Percentiles rank a stretch among this genome's conserved stretches.
phyloP scores from a whole-genome alignment of 2,888 invertebrate species.

The Eueremaeus valkanovi region DNA sequence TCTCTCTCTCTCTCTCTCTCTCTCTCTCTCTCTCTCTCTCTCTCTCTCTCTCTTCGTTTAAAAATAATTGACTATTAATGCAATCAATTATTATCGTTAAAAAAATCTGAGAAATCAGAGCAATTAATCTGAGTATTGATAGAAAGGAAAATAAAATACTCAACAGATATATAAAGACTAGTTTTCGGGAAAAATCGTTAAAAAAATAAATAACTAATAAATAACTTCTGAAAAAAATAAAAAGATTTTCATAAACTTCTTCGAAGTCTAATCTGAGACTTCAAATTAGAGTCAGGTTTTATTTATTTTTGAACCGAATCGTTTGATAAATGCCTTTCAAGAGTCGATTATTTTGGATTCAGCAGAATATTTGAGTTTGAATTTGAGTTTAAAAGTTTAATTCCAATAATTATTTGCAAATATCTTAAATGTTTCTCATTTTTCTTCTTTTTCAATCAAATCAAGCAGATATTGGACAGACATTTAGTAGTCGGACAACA shows the following conservation, averaged over 20 bases:
- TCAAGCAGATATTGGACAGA: slow-evolving; percentile 76
- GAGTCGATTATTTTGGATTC: neutral
- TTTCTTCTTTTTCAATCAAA: neutral
- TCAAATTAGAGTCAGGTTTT: neutral
- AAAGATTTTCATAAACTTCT: neutral
- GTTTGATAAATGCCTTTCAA: neutral
- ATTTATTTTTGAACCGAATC: neutral
- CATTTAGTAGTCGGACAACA: slow-evolving; percentile 78
- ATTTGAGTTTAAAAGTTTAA: neutral
- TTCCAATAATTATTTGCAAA: neutral
- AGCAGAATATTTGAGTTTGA: neutral
- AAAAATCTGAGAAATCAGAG: neutral
- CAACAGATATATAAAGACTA: neutral
- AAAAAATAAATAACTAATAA: slow-evolving; percentile 5
- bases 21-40: too few relatives aligned
- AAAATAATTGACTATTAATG: too few relatives aligned
- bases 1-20: too few relatives aligned
- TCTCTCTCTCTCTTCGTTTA: too few relatives aligned
- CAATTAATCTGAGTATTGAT: neutral
- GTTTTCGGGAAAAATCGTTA: neutral
- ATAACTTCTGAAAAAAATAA: neutral
- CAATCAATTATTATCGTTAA: too few relatives aligned
- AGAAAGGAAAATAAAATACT: neutral
- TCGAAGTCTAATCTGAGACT: neutral
- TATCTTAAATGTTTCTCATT: neutral